Evolutionary conservation across 2,113 vertebrate species (phyloP), one percentile per base, ranked within the genome.

Genomic region (Probosciger aterrimus): DNA sequence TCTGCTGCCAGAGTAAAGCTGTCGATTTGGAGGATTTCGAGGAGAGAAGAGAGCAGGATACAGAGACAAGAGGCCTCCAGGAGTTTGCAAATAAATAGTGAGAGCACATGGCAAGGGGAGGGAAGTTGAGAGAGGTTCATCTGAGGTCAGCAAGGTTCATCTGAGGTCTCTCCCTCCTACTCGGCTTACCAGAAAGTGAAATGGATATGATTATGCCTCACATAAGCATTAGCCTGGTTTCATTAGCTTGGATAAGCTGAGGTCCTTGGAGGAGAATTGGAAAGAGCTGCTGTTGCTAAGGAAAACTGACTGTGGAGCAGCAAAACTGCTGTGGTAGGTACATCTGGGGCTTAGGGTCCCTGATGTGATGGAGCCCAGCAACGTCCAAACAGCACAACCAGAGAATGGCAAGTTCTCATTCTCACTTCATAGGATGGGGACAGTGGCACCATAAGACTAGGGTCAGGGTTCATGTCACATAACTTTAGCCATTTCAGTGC

Each of bases 1-100:
- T 97, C 97, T 97, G 84, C 93, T 96, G 97, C 97, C 96, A 92
- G 60, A 95, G 18, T 18, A 14, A 76, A 75, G 85, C 2, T 2
- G 65, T 10, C 6, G 41, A 63, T 50, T 35, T 0, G 33, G 30
- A 79, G 76, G 55, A 3, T 68, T 50, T 20, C 0, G 2, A 31
- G 71, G 52, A 13, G 59, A 16, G 50, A 37, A 50, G 37, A 0
- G 4, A 74, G 37, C 0, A 0, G 50, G 87, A 88, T 44, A 9
- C 15, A 59, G 41, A 0, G 2, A 33, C 55, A 59, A 1, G 7
- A 27, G 39, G 2, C 11, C 87, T 17, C 69, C 0, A 11, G 44
- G 37, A 39, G 41, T 43, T 11, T 4, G 74, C 9, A 43, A 31
- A 47, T 47, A 12, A 81, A 25, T 0, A 28, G 18, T 27, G 20